Evolutionary conservation across 2,888 invertebrate genomes (phyloP), one percentile per base, ranked within the genome.

Genomic region (Villa cingulata): DNA sequence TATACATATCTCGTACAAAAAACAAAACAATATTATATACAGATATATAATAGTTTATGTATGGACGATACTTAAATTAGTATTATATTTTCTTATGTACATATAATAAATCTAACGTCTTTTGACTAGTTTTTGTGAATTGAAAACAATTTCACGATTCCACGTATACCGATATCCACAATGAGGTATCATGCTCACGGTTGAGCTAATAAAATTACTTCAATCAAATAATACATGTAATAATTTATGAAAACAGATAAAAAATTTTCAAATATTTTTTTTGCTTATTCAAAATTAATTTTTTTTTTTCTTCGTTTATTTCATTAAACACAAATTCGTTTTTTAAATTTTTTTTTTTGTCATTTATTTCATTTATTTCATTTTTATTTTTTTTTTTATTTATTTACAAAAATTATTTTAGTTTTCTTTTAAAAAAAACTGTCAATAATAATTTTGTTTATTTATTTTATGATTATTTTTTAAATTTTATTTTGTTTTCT

Each of bases 71-170:
- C 7, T 23, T 23, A 6, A 23, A 6, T 4, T 23, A 23, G 23
- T 7, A 6, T 23, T 23, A n/a, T n/a, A 6, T 23, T 23, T 6
- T 23, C 23, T 23, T 23, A 6, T 23, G 4, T 23, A 23, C n/a
- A n/a, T 6, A 23, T 23, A 7, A 23, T 23, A 23, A 23, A 12
- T 1, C 29, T 32, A 86, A 77, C 88, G 88, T 86, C 89, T 86
- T 73, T 89, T 89, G 62, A 89, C 88, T 66, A 89, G 76, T 75
- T 89, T 89, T 71, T 89, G 87, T 70, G 88, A 88, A 74, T 88
- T 88, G 75, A 89, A 81, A 72, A 89, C 84, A 72, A 89, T 88
- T 75, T 88, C 87, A 74, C 84, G 82, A 74, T 86, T 88, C 88
- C 88, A 89, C 75, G 86, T 86, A 80, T 85, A 86, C 72, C 80